Base-by-base conservation (phyloP, 2,888 invertebrate genomes). In the Orthosia incerta region DNA sequence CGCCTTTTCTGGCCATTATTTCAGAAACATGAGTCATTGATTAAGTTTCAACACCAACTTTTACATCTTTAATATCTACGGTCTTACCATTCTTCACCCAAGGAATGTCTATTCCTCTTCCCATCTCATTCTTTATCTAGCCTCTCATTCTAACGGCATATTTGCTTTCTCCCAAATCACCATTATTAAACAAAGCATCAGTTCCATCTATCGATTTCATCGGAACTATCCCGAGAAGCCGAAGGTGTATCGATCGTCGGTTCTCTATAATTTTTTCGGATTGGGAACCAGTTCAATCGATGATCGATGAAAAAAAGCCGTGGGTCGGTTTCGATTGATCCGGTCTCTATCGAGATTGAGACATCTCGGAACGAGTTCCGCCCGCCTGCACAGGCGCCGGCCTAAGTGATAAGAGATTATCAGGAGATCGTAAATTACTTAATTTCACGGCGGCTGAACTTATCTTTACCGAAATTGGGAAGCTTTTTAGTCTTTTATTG, bases 341-440 rank as follows among this genome's bases (percentile, higher is more conserved):
- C 93, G 91, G 93, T 90, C 91, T 89, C 91, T 92, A 92, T 93
- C 92, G 92, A 93, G 93, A 96, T 96, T 96, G 95, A 96, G 96
- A 95, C 96, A 96, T 96, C 95, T 94, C 87, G 91, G 90, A 95
- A 95, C 95, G 91, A 91, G 95, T 95, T 95, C 91, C 92, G 89
- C 90, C 82, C 86, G 87, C 90, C 91, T 86, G 91, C 88, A 88
- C 89, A 87, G 89, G 88, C 86, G 89, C 79, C 80, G 86, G 88
- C 66, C 51, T 76, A 85, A 87, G 87, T 74, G 48, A 87, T 65
- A 76, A 86, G 90, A 87, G 83, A 72, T 61, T 82, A 89, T 71
- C 90, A 88, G 59, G 20, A 61, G 69, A 45, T 76, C 80, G 74
- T 85, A 80, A 80, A 85, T 80, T 80, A 85, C 80, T 79, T 76